Percentiles rank a stretch among this genome's conserved stretches.
phyloP scores from a whole-genome alignment of 2,888 invertebrate genomes.

The Eupithecia subumbrata region DNA sequence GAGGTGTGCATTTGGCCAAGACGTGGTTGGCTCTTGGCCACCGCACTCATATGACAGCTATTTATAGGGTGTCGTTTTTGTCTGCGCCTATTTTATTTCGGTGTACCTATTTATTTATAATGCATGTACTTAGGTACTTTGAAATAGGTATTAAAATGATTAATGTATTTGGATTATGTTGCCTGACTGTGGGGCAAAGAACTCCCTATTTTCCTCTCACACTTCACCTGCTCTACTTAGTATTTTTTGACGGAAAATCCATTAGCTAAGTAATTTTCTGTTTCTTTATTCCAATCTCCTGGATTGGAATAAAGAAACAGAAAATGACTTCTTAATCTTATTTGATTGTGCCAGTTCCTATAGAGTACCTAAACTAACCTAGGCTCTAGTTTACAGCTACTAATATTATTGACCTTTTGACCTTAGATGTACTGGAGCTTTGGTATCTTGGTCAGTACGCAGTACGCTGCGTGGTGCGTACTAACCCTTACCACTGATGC shows the following conservation, averaged over 20 bases:
- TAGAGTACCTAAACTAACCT: not conserved
- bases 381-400: not conserved
- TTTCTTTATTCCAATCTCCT: not conserved
- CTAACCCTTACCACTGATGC: too few species aligned
- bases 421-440: not conserved
- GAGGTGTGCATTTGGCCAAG: slow-evolving; percentile 40
- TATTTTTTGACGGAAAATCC: not conserved
- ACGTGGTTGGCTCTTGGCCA: slow-evolving; percentile 39
- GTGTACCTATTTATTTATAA: not conserved
- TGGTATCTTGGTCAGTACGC: too few species aligned
- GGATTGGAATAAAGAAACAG: too few species aligned
- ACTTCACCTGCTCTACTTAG: not conserved
- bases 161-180: not conserved
- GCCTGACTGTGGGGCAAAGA: not conserved
- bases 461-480: too few species aligned
- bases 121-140: not conserved
- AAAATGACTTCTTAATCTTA: too few species aligned
- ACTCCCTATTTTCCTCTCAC: not conserved
- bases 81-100: not conserved
- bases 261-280: not conserved
- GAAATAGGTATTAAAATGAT: not conserved
- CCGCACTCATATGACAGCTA: slow-evolving; percentile 36
- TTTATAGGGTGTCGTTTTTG: slow-evolving; percentile 28
- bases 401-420: not conserved
- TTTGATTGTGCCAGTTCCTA: not conserved